Evolutionary conservation across 2,797 vertebrate species (phyloP).

Genomic region (Melanotaenia parkinsoni): DNA sequence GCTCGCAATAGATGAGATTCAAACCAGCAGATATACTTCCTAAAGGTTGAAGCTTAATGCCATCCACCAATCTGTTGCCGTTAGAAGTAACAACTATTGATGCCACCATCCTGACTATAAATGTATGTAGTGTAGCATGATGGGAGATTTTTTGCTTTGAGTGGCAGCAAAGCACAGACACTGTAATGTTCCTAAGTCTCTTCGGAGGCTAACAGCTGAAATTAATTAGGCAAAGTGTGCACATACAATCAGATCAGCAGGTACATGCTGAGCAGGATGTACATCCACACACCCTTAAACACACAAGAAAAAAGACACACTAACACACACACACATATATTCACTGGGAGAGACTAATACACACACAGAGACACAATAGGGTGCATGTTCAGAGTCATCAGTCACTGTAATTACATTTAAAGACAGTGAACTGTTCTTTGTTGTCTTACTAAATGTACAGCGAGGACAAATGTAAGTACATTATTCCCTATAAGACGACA

Average conservation of each 20-base stretch:
- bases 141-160: too few species aligned
- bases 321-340: background rate
- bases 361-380: constrained; percentile 3
- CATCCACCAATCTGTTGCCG: too few species aligned
- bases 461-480: constrained; percentile 44
- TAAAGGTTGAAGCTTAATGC: too few species aligned
- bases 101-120: too few species aligned
- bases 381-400: constrained; percentile 31
- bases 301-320: background rate
- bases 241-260: constrained; percentile 7
- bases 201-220: background rate
- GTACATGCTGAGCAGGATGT: background rate
- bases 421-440: constrained; percentile 29
- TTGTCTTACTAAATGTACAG: constrained; percentile 39
- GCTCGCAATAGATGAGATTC: too few species aligned
- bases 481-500: constrained; percentile 25
- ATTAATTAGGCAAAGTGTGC: background rate
- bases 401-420: constrained; percentile 56
- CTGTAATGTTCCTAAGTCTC: too few species aligned
- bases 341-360: constrained; percentile 5
- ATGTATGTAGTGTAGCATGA: too few species aligned
- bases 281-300: too few species aligned
- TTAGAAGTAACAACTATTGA: too few species aligned
- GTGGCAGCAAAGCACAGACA: too few species aligned
- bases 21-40: too few species aligned